A percentile compares a stretch with the other conserved stretches of the same genome.
Conservation (phyloP, 2,888 invertebrate genomes). For the Drosophila nr. perissopoda region DNA sequence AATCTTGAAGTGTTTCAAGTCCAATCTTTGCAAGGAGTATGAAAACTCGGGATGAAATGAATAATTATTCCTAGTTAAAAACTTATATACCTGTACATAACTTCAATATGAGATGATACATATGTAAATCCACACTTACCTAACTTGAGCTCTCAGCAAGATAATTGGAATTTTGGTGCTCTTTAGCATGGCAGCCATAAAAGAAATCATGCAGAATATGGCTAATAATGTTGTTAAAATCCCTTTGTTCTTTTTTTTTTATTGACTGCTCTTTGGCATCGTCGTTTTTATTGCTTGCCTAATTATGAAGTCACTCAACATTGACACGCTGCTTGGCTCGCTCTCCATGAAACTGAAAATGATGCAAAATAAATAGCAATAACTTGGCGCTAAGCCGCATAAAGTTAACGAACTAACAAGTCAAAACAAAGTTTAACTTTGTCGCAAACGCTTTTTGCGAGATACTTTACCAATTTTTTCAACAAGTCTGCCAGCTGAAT, state of each 20-base stretch:
- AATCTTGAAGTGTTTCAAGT: background rate
- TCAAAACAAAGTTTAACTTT: slow-evolving; percentile 75
- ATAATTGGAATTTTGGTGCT: background rate
- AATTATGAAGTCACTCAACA: slow-evolving; percentile 79
- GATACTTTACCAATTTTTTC: slow-evolving; percentile 42
- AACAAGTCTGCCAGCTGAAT: background rate
- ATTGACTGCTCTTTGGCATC: slow-evolving; percentile 37
- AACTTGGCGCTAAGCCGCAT: slow-evolving; percentile 75
- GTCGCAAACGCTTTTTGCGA: slow-evolving; percentile 61
- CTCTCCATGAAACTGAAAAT: slow-evolving; percentile 62
- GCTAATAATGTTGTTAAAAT: slow-evolving; percentile 7
- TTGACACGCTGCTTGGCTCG: slow-evolving; percentile 58
- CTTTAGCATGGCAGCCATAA: background rate
- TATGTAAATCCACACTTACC: background rate
- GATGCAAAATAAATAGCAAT: slow-evolving; percentile 79
- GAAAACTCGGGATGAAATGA: background rate
- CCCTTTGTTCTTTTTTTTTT: background rate
- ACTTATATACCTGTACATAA: background rate
- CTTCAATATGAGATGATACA: background rate
- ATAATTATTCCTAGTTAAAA: background rate
- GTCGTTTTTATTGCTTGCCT: slow-evolving; percentile 69
- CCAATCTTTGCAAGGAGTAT: no score
- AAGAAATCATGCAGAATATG: background rate
- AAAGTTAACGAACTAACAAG: slow-evolving; percentile 74
- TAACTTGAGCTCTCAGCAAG: background rate